These are phyloP conservation scores for Pantelozetes paolii DNA, from an alignment of 2,888 invertebrate species.

Conservation along the genomic window DNA sequence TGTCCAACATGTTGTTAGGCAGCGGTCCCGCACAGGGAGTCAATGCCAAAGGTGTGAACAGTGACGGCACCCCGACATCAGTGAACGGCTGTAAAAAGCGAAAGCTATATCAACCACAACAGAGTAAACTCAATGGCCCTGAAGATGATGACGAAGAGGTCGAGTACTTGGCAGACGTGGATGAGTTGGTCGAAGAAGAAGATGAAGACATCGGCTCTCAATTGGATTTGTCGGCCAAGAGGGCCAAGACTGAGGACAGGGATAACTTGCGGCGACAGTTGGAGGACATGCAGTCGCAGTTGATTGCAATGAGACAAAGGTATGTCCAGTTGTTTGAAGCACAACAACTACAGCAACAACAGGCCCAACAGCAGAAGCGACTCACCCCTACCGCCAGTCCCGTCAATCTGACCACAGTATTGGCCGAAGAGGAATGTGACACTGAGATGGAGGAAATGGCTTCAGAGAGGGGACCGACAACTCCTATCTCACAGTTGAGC, in stretches of 20 bases:
- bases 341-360: conserved; percentile 28
- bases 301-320: conserved; percentile 13
- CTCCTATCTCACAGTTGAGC: conserved; percentile 22
- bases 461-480: conserved; percentile 17
- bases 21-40: conserved; percentile 43
- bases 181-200: conserved; percentile 49
- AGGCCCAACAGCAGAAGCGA: conserved; percentile 14
- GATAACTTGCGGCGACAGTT: conserved; percentile 64
- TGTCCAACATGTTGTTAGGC: conserved; percentile 70
- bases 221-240: conserved; percentile 62
- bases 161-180: conserved; percentile 60
- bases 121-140: conserved; percentile 58
- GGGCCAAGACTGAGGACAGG: conserved; percentile 50
- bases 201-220: conserved; percentile 59
- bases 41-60: background rate
- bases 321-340: conserved; percentile 28
- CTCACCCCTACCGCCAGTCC: background rate
- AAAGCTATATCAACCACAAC: conserved; percentile 91
- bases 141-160: conserved; percentile 49
- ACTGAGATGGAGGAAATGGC: conserved; percentile 36
- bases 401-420: conserved; percentile 1
- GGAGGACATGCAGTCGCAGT: conserved; percentile 54
- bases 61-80: background rate
- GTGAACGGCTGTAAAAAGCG: conserved; percentile 92
- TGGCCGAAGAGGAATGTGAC: conserved; percentile 4